phyloP scores from a whole-genome alignment of 1,140 invertebrate genomes.

The Aphelenchoides fujianensis region DNA sequence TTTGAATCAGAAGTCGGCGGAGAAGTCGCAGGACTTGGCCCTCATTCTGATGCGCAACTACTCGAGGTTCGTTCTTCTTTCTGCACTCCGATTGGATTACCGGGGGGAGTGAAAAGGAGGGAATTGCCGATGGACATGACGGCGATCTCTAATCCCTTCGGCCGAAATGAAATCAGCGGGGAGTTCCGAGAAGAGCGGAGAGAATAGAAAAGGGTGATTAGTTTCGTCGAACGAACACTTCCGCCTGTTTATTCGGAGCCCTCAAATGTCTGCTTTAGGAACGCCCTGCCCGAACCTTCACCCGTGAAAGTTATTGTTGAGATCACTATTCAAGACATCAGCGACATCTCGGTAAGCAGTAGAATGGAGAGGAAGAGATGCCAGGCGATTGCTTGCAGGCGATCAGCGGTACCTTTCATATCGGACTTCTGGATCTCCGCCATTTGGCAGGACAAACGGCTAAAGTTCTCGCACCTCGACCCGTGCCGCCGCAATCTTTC shows the following conservation, averaged over 20 bases:
- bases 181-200: no score
- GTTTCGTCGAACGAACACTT: no score
- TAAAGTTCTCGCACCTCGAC: constrained; percentile 53
- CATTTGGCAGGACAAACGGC: constrained; percentile 58
- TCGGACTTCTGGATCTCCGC: constrained; percentile 62
- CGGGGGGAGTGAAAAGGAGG: constrained; percentile 14
- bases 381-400: no score
- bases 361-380: background rate
- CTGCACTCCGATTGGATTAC: no score
- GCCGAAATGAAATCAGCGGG: no score
- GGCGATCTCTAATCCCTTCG: no score
- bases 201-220: no score
- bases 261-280: constrained; percentile 40
- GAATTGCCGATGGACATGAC: no score
- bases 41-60: constrained; percentile 55
- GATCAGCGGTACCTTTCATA: constrained; percentile 61
- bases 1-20: constrained; percentile 33
- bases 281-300: constrained; percentile 59
- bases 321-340: constrained; percentile 61
- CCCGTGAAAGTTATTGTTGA: constrained; percentile 58
- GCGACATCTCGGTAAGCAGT: constrained; percentile 48
- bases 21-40: constrained; percentile 57
- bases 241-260: no score
- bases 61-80: no score
- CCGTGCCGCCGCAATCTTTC: constrained; percentile 57